Conservation (phyloP, 2,888 invertebrate genomes). For the Sinotaia quadrata region DNA sequence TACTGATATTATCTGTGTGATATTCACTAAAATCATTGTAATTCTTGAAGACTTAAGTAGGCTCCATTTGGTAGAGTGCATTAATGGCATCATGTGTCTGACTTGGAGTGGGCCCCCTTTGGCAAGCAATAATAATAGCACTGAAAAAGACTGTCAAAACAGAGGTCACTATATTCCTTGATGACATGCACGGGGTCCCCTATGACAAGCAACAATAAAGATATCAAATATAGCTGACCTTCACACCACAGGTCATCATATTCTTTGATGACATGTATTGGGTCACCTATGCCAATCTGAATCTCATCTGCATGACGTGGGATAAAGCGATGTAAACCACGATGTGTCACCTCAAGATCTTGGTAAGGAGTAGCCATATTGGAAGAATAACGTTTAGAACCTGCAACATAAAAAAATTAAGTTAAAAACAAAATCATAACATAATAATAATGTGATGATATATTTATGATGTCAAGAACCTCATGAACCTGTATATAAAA, state of each 20-base stretch:
- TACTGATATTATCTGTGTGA: no score
- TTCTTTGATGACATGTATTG: constrained; percentile 88
- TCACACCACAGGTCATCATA: constrained; percentile 98
- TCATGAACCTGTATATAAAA: no score
- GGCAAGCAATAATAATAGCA: no score
- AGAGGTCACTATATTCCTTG: constrained; percentile 91
- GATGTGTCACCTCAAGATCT: constrained; percentile 92
- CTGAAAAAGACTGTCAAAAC: constrained; percentile 99
- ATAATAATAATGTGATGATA: no score
- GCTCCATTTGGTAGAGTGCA: no score
- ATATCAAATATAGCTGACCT: constrained; percentile 81
- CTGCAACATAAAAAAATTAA: constrained; percentile 37
- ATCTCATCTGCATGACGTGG: constrained; percentile 96
- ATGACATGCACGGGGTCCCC: constrained; percentile 95
- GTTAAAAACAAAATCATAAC: no score
- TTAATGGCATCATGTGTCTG: no score
- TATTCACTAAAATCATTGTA: no score
- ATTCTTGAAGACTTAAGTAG: no score
- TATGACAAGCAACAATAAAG: constrained; percentile 96
- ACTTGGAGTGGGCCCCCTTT: no score
- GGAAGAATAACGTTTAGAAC: constrained; percentile 40
- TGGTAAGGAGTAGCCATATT: constrained; percentile 68
- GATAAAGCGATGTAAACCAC: constrained; percentile 95
- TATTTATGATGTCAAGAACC: no score
- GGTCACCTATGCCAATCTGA: constrained; percentile 96